phyloP scores from a whole-genome alignment of 2,888 invertebrate genomes.

The Euspilapteryx auroguttella region DNA sequence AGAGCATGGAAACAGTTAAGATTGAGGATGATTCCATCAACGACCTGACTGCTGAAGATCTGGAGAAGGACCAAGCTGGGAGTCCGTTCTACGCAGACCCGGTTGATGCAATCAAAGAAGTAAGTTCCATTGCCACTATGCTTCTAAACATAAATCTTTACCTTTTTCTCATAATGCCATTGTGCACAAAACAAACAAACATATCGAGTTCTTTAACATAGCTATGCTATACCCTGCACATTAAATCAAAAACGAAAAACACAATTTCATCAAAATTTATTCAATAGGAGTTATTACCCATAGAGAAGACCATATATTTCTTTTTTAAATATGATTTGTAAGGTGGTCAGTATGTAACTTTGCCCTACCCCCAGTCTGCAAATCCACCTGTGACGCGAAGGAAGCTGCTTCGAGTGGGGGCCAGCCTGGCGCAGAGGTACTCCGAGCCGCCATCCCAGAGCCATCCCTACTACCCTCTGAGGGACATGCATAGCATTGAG shows the following conservation, averaged over 20 bases:
- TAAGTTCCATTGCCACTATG: conserved; percentile 20
- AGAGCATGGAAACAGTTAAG: conserved; percentile 54
- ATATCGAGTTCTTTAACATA: too few relatives aligned
- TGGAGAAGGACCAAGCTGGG: conserved; percentile 67
- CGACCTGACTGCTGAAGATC: conserved; percentile 25
- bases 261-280: too few relatives aligned
- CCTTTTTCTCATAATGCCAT: too few relatives aligned
- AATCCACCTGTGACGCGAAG: conserved; percentile 43
- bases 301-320: too few relatives aligned
- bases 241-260: too few relatives aligned
- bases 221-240: too few relatives aligned
- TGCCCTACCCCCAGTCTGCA: conserved; percentile 42
- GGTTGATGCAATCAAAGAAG: conserved; percentile 77
- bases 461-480: conserved; percentile 47
- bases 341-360: too few relatives aligned
- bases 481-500: conserved; percentile 57
- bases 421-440: conserved; percentile 58
- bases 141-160: too few relatives aligned
- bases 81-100: conserved; percentile 91
- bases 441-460: conserved; percentile 63
- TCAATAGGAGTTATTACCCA: too few relatives aligned
- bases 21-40: conserved; percentile 36
- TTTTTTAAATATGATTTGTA: too few relatives aligned
- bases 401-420: conserved; percentile 37
- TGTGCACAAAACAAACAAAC: too few relatives aligned